Evolutionary conservation across 1,140 invertebrate species (phyloP).

Genomic region (Myzus persicae): DNA sequence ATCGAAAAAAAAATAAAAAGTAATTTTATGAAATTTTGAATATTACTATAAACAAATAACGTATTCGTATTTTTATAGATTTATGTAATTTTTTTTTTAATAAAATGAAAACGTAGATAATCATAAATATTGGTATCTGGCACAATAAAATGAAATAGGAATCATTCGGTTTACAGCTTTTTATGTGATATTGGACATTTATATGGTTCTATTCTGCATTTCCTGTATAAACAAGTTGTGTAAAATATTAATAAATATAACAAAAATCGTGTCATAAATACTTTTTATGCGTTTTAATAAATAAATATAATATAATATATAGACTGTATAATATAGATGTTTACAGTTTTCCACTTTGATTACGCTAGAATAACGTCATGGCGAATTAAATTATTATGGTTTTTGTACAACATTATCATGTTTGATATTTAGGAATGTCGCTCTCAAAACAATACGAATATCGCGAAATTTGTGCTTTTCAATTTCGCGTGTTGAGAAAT

Average conservation of each 20-base stretch:
- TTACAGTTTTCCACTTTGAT: not conserved
- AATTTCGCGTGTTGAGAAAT: not conserved
- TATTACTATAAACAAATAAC: not conserved
- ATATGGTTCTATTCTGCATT: not conserved
- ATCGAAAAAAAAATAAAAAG: not conserved
- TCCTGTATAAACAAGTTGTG: not conserved
- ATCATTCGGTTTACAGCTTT: constrained; percentile 10
- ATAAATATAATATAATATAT: not conserved
- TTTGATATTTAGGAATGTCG: not conserved
- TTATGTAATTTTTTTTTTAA: not conserved
- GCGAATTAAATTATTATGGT: not conserved
- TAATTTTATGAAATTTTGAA: not conserved
- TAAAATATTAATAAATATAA: constrained; percentile 14
- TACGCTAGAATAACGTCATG: too few relatives aligned
- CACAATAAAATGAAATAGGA: not conserved
- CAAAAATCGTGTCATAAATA: not conserved
- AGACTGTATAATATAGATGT: not conserved
- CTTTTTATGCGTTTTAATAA: not conserved
- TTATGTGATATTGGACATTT: not conserved
- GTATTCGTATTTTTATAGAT: not conserved
- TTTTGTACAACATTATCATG: not conserved
- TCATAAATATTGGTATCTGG: constrained; percentile 1
- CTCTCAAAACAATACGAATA: not conserved
- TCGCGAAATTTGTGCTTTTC: not conserved
- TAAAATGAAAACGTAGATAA: constrained; percentile 16